Evolutionary conservation across 2,888 invertebrate genomes (phyloP).

Genomic region (Microplitis manilae): DNA sequence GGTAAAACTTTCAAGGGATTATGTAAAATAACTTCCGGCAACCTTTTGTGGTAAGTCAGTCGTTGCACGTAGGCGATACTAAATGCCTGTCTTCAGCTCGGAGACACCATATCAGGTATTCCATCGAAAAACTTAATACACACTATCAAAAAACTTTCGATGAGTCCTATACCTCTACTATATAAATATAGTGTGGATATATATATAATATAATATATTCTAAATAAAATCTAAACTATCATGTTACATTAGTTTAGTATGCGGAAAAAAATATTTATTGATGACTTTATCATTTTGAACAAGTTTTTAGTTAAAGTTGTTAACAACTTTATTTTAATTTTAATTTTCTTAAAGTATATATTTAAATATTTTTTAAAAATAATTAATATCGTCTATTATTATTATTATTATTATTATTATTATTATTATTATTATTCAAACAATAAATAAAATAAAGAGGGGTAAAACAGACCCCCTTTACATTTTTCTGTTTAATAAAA

Average conservation of each 20-base stretch:
- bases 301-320: background rate
- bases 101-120: conserved; percentile 33
- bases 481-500: no score
- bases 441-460: no score
- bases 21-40: conserved; percentile 58
- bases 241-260: background rate
- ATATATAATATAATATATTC: background rate
- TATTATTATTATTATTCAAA: no score
- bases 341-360: background rate
- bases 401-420: no score
- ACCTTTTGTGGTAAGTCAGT: conserved; percentile 54
- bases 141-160: background rate
- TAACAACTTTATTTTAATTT: background rate
- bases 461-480: no score
- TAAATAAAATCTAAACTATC: background rate
- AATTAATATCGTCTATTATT: background rate
- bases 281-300: background rate
- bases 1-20: conserved; percentile 47
- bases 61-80: conserved; percentile 42
- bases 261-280: background rate
- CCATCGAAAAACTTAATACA: background rate
- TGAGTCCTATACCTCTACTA: background rate
- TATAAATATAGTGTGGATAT: background rate
- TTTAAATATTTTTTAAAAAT: background rate
- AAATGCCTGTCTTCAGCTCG: conserved; percentile 27